Evolutionary conservation across 2,797 vertebrate species (phyloP).

Genomic region (Lagodon rhomboides): DNA sequence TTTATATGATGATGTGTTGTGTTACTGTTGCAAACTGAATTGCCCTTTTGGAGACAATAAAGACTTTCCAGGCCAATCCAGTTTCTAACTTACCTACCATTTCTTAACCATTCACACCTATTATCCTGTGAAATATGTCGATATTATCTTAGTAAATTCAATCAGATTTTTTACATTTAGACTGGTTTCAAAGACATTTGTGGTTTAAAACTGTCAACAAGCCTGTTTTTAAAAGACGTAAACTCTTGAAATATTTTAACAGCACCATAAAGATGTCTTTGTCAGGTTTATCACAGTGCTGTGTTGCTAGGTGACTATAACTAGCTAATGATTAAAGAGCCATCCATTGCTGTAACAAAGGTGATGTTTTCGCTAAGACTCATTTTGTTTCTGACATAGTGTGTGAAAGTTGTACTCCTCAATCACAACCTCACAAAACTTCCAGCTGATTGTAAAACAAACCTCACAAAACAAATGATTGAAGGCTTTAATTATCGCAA

Average conservation of each 20-base stretch:
- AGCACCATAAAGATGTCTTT: background rate
- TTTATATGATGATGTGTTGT: too few species aligned
- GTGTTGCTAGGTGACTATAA: background rate
- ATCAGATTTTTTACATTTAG: background rate
- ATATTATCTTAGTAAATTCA: background rate
- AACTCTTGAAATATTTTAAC: background rate
- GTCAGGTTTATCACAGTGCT: background rate
- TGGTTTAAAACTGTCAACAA: background rate
- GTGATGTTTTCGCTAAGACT: background rate
- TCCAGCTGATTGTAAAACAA: background rate
- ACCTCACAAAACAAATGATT: constrained; percentile 12
- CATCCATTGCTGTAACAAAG: background rate
- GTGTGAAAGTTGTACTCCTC: background rate
- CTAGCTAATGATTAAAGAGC: background rate
- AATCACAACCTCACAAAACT: background rate
- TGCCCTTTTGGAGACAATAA: too few species aligned
- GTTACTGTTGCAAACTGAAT: too few species aligned
- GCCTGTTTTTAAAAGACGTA: background rate
- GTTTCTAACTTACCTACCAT: too few species aligned
- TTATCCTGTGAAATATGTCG: background rate
- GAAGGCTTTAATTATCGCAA: background rate
- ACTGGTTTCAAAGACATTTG: background rate
- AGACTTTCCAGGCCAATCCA: too few species aligned
- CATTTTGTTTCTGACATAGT: background rate
- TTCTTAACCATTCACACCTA: background rate